Evolutionary conservation across 2,888 invertebrate genomes (phyloP).

Genomic region (Hecatera dysodea): DNA sequence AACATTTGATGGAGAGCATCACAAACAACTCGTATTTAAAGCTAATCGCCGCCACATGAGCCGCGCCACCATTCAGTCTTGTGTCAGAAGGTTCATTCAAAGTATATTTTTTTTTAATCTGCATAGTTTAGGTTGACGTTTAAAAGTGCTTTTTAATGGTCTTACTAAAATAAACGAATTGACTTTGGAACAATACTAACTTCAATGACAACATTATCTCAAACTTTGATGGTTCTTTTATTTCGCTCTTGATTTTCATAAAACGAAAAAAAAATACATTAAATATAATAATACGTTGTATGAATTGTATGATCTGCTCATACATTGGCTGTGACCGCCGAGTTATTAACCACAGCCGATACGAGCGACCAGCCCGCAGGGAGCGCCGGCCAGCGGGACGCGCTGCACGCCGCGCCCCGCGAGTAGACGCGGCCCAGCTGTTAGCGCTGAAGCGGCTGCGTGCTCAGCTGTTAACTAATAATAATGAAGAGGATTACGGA

Average conservation of each 20-base stretch:
- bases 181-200: too few species aligned
- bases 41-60: background rate
- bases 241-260: too few species aligned
- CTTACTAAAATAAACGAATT: too few species aligned
- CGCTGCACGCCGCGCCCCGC: background rate
- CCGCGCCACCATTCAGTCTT: background rate
- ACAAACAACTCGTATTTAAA: background rate
- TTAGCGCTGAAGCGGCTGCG: background rate
- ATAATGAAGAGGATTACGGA: background rate
- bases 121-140: too few species aligned
- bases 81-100: background rate
- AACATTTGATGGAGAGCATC: background rate
- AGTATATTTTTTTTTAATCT: too few species aligned
- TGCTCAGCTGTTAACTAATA: background rate
- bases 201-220: too few species aligned
- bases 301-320: background rate
- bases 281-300: background rate
- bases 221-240: too few species aligned
- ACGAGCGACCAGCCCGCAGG: background rate
- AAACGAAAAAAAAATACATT: too few species aligned
- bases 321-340: background rate
- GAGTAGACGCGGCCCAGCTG: background rate
- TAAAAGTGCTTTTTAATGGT: too few species aligned
- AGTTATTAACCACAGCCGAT: background rate
- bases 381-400: background rate